phyloP scores from a whole-genome alignment of 2,888 invertebrate species.

The Timandra comae region DNA sequence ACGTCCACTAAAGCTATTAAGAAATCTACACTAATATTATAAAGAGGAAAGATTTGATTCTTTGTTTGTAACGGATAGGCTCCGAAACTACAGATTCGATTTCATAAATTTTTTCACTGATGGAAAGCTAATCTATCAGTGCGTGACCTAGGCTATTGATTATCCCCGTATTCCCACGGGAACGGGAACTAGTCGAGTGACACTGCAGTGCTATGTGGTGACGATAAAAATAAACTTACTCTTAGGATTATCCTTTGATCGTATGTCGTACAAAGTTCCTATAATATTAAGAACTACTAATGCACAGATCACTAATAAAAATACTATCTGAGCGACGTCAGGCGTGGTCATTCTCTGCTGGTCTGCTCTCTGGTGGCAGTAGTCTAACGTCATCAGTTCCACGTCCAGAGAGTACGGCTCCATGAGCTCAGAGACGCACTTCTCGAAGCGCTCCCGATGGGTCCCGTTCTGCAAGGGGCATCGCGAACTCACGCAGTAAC shows the following conservation, averaged over 20 bases:
- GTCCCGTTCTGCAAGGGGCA: constrained; percentile 12
- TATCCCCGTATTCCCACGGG: no score
- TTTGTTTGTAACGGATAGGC: no score
- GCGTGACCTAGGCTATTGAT: no score
- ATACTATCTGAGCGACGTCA: constrained; percentile 12
- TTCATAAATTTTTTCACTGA: no score
- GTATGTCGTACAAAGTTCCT: constrained; percentile 29
- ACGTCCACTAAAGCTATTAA: no score
- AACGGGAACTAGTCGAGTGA: no score
- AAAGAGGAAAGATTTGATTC: no score
- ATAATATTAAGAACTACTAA: constrained; percentile 25
- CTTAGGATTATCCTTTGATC: constrained; percentile 17
- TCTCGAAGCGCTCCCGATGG: constrained; percentile 1
- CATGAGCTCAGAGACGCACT: constrained; percentile 16
- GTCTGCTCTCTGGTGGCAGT: constrained; percentile 16
- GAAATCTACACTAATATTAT: no score
- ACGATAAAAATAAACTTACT: constrained; percentile 18
- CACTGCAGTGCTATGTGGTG: no score
- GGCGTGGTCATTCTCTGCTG: neutral
- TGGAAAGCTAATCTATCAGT: no score
- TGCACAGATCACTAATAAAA: constrained; percentile 16
- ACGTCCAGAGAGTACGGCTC: constrained; percentile 14
- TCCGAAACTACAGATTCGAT: no score
- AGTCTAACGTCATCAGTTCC: constrained; percentile 16
- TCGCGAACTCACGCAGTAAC: constrained; percentile 34